Conservation (phyloP, 2,888 invertebrate species). For the Drosophila melanocephala region DNA sequence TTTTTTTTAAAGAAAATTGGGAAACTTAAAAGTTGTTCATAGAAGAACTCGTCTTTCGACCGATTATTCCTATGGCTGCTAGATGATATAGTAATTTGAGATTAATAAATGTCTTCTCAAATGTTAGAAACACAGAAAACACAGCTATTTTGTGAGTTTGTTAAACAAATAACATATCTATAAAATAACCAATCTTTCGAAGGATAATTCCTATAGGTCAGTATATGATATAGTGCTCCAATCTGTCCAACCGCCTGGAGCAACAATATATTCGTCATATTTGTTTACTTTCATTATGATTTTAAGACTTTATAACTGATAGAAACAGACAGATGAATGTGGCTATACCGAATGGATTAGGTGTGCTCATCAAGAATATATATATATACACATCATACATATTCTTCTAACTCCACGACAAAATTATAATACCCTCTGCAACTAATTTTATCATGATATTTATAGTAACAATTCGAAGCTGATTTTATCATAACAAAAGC, state of each 20-base stretch:
- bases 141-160: not conserved
- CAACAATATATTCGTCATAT: rapidly evolving
- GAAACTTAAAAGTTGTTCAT: too few species aligned
- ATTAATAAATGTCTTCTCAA: not conserved
- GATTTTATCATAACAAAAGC: not conserved
- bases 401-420: not conserved
- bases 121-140: not conserved
- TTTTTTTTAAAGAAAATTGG: too few species aligned
- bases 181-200: not conserved
- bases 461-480: not conserved
- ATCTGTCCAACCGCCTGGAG: not conserved
- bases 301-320: not conserved
- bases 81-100: not conserved
- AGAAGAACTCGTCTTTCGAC: not conserved
- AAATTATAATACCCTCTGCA: rapidly evolving
- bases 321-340: not conserved
- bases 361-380: not conserved
- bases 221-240: not conserved
- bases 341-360: not conserved
- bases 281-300: not conserved
- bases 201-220: not conserved
- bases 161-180: too few species aligned
- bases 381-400: too few species aligned
- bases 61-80: not conserved
- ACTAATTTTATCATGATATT: not conserved